Base-by-base conservation (phyloP, 2,797 vertebrate genomes). In the Gephyroberyx darwinii region DNA sequence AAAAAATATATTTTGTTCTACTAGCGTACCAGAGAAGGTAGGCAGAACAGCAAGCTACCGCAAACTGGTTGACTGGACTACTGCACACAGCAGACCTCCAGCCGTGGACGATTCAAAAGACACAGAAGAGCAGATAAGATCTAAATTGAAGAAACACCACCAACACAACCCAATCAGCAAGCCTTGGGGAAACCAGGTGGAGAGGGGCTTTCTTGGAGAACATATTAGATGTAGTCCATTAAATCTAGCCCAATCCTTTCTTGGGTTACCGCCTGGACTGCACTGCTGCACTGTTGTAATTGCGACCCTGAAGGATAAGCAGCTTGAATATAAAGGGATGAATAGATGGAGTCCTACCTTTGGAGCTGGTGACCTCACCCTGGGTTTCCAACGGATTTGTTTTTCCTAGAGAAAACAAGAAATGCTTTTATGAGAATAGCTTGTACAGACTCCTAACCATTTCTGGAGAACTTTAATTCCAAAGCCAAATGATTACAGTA, bases 401-500 rank as follows among this genome's bases (percentile, higher is more conserved):
- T 51, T 51, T 51, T 51, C 48, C 48, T 51, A 19, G 16, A 51
- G 48, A 51, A 51, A 51, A 51, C 16, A 51, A 51, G 48, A 51
- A 51, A 51, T 51, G 48, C 48, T 51, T 19, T 51, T 51, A n/a
- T 51, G 48, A 51, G 33, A 35, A 35, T 35, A 35, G 4, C 33
- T 35, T 35, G 2, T 35, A 35, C 33, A 35, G 33, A 35, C 33
- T 35, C 33, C 33, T 5, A 35, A 35, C 33, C 33, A 35, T 35
- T 35, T 35, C 4, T 35, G 33, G 33, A 35, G 33, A 4, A 4
- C 33, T 35, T 35, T 35, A 35, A 5, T 35, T 51, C 19, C 48
- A 51, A 51, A 51, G 48, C 48, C 48, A 51, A 51, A 51, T 51
- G 5, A 51, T 51, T 51, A 51, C 48, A 51, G 48, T 52, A 52